A percentile compares a stretch with the other conserved stretches of the same genome.
Evolutionary conservation across 2,113 vertebrate species (phyloP).

Genomic region (Oceanodroma tethys): DNA sequence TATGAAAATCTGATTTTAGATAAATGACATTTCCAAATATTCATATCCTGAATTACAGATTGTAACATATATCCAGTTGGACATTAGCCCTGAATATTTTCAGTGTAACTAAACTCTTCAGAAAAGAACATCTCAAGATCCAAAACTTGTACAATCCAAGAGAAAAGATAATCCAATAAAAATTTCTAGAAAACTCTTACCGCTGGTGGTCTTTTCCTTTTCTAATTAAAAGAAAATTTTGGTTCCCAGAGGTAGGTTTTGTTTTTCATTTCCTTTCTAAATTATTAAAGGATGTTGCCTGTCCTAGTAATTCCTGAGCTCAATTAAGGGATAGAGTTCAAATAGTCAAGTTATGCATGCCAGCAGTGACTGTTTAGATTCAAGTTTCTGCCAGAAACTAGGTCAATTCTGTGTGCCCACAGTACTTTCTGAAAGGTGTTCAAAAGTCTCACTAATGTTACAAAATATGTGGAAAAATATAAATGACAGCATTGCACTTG

Average conservation of each 20-base stretch:
- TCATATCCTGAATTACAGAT: not conserved
- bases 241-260: not conserved
- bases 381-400: not conserved
- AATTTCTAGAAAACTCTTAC: not conserved
- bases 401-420: not conserved
- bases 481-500: not conserved
- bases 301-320: not conserved
- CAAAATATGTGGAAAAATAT: not conserved
- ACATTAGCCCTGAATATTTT: not conserved
- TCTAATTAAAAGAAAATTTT: not conserved
- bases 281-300: not conserved
- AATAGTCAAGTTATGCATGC: not conserved
- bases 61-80: not conserved
- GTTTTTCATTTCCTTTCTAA: not conserved
- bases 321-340: not conserved
- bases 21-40: not conserved
- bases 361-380: not conserved
- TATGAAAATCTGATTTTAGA: not conserved
- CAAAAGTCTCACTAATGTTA: not conserved
- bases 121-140: not conserved
- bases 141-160: not conserved
- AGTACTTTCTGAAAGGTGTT: not conserved
- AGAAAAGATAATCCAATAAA: not conserved
- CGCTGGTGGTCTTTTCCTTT: not conserved
- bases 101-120: not conserved